Conservation (phyloP, 1,140 invertebrate genomes). For the Gonioctena quinquepunctata region DNA sequence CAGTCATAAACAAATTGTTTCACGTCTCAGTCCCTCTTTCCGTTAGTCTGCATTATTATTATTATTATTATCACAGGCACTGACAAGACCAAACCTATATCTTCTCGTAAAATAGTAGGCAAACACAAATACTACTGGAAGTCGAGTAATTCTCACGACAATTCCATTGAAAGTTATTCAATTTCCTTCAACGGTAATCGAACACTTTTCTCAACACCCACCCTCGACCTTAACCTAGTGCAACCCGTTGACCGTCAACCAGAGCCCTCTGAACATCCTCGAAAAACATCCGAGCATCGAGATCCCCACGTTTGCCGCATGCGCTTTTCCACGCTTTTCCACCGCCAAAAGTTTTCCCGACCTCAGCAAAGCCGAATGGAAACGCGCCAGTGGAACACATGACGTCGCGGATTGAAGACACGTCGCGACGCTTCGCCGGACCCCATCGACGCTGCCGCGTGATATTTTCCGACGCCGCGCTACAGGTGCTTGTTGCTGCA, state of each 20-base stretch:
- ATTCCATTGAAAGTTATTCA: too few relatives aligned
- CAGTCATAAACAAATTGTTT: too few relatives aligned
- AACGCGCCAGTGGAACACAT: not conserved
- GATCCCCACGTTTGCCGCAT: not conserved
- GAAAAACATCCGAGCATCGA: not conserved
- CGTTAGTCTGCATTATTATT: too few relatives aligned
- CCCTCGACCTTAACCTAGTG: not conserved
- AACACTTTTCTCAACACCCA: too few relatives aligned
- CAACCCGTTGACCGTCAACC: not conserved
- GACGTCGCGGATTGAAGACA: not conserved
- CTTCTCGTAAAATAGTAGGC: too few relatives aligned
- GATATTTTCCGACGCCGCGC: not conserved
- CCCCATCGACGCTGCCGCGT: not conserved
- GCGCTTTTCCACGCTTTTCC: not conserved
- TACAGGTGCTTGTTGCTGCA: not conserved
- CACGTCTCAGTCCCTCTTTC: too few relatives aligned
- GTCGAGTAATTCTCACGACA: too few relatives aligned
- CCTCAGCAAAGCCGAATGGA: not conserved
- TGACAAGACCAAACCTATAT: too few relatives aligned
- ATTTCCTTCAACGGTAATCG: too few relatives aligned
- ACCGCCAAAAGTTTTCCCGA: not conserved
- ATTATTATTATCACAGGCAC: too few relatives aligned
- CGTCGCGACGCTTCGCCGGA: not conserved
- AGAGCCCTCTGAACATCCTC: not conserved
- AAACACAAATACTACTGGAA: too few relatives aligned